Conservation (phyloP, 2,113 vertebrate genomes). For the Nymphicus hollandicus region DNA sequence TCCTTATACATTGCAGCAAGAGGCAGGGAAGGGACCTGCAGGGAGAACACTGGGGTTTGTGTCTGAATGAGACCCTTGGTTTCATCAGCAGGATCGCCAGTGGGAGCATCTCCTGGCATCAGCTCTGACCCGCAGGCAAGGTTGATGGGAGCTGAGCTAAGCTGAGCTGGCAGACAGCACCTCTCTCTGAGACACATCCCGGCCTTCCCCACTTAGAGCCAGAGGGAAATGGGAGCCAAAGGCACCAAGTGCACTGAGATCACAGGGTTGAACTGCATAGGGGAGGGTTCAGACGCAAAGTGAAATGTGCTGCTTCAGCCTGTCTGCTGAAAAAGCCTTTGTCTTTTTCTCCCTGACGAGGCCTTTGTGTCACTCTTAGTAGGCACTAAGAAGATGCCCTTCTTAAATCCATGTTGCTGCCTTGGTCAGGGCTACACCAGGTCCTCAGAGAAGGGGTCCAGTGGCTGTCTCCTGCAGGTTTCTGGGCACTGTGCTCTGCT, state of each 20-base stretch:
- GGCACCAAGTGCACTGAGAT: background rate
- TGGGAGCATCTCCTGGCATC: background rate
- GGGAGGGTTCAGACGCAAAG: background rate
- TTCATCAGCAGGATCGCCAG: background rate
- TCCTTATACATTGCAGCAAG: background rate
- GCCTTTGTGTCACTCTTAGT: background rate
- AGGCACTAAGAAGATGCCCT: background rate
- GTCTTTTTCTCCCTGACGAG: background rate
- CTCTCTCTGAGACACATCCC: background rate
- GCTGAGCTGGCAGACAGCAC: background rate
- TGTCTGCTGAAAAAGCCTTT: background rate
- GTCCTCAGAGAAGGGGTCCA: background rate
- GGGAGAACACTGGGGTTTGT: background rate
- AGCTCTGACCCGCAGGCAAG: background rate
- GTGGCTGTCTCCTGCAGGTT: background rate
- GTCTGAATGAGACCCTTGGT: background rate
- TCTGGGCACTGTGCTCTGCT: background rate
- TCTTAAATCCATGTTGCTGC: background rate
- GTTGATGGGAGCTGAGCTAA: background rate
- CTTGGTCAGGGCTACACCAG: background rate
- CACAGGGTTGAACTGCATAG: background rate
- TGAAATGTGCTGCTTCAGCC: background rate
- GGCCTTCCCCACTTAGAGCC: background rate
- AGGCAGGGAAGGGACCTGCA: background rate
- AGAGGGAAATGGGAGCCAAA: background rate